Evolutionary conservation across 2,113 vertebrate genomes (phyloP).

Genomic region (Pyxicephalus adspersus): DNA sequence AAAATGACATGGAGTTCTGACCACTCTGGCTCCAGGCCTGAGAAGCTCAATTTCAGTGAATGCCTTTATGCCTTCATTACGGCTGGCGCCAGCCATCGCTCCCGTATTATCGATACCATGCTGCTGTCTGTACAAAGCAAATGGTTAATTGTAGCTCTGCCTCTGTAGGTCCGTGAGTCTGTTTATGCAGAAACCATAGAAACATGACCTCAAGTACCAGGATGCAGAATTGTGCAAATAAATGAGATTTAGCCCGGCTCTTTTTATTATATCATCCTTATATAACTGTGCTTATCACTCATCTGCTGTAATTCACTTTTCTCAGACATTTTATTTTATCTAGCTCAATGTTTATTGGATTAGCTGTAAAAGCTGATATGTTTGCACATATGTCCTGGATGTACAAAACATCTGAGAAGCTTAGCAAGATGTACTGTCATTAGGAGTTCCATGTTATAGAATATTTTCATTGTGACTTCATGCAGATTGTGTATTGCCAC

Average conservation of each 20-base stretch:
- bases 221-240: slow-evolving; percentile 16
- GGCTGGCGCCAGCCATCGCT: neutral
- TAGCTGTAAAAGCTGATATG: slow-evolving; percentile 44
- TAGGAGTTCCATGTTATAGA: neutral
- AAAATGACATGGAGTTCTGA: neutral
- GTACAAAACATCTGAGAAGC: slow-evolving; percentile 12
- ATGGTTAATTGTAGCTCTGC: neutral
- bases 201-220: slow-evolving; percentile 16
- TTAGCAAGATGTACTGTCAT: slow-evolving; percentile 6
- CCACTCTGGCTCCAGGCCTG: slow-evolving; percentile 27
- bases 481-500: neutral
- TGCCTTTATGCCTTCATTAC: slow-evolving; percentile 18
- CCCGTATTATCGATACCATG: neutral
- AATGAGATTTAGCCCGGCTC: slow-evolving; percentile 23
- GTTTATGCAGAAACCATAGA: slow-evolving; percentile 30
- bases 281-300: slow-evolving; percentile 45
- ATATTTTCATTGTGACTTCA: neutral
- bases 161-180: neutral
- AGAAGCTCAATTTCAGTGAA: neutral
- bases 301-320: slow-evolving; percentile 37
- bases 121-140: neutral
- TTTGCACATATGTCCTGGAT: slow-evolving; percentile 28
- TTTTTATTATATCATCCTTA: slow-evolving; percentile 45
- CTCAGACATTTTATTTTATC: slow-evolving; percentile 45
- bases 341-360: slow-evolving; percentile 37